Evolutionary conservation across 2,797 vertebrate genomes (phyloP).

Genomic region (Phalanger gymnotis): DNA sequence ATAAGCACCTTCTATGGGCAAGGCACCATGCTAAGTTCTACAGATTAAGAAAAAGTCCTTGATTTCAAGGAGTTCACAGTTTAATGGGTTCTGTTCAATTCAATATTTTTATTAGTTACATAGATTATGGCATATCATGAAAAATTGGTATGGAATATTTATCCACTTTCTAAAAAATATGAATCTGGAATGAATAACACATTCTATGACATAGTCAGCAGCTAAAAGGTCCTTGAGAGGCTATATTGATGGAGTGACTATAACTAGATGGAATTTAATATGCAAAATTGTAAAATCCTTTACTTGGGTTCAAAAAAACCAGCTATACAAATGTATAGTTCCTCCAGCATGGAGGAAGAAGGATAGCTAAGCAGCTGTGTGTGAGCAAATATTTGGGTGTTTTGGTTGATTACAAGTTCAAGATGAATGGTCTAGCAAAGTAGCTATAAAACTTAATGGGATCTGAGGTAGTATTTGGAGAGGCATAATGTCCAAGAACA

Average conservation of each 20-base stretch:
- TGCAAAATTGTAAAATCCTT: background rate
- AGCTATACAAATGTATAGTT: background rate
- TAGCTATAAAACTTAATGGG: background rate
- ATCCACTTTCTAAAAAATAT: background rate
- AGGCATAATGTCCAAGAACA: background rate
- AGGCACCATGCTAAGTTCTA: background rate
- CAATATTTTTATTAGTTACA: background rate
- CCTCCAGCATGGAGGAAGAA: background rate
- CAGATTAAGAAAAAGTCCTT: background rate
- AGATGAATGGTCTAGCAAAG: background rate
- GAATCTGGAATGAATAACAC: background rate
- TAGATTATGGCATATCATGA: background rate
- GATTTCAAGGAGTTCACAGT: background rate
- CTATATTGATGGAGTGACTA: background rate
- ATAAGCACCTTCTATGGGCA: background rate
- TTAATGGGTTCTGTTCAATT: background rate
- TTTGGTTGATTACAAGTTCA: background rate
- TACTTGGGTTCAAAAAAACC: background rate
- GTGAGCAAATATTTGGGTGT: background rate
- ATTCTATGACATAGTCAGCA: background rate
- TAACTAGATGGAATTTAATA: background rate
- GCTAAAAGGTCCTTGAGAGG: background rate
- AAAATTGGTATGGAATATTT: background rate
- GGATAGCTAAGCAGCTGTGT: background rate
- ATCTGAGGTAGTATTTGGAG: background rate